Evolutionary conservation across 2,797 vertebrate species (phyloP).

Genomic region (Tinamus major): DNA sequence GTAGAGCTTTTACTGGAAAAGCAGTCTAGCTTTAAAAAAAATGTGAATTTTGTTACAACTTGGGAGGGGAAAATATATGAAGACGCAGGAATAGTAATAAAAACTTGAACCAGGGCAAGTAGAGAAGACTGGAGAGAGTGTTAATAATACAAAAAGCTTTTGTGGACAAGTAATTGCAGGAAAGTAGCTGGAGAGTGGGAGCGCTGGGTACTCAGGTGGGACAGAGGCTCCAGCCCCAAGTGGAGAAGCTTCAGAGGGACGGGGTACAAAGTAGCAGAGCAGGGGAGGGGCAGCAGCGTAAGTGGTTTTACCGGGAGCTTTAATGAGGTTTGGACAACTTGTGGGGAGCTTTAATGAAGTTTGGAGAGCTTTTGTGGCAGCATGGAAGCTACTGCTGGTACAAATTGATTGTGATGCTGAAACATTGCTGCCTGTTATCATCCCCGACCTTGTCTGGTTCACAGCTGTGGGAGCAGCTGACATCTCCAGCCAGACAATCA

Average conservation of each 20-base stretch:
- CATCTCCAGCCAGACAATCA: constrained; percentile 70
- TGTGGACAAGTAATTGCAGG: neutral
- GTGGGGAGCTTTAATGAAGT: neutral
- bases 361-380: neutral
- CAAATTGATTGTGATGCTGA: constrained; percentile 66
- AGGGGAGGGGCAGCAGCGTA: neutral
- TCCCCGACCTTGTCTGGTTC: constrained; percentile 69
- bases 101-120: neutral
- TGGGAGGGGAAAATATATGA: neutral
- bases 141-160: neutral
- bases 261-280: rapidly evolving
- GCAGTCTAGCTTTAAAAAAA: neutral
- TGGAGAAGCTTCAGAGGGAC: neutral
- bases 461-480: constrained; percentile 77
- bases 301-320: neutral
- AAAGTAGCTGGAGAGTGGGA: neutral
- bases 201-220: neutral
- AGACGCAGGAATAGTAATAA: neutral
- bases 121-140: neutral
- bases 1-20: neutral
- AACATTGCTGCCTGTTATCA: constrained; percentile 55
- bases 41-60: neutral
- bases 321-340: neutral
- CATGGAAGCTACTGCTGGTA: neutral
- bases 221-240: rapidly evolving